Evolutionary conservation across 2,888 invertebrate species (phyloP).

Genomic region (Diplolepis rosae): DNA sequence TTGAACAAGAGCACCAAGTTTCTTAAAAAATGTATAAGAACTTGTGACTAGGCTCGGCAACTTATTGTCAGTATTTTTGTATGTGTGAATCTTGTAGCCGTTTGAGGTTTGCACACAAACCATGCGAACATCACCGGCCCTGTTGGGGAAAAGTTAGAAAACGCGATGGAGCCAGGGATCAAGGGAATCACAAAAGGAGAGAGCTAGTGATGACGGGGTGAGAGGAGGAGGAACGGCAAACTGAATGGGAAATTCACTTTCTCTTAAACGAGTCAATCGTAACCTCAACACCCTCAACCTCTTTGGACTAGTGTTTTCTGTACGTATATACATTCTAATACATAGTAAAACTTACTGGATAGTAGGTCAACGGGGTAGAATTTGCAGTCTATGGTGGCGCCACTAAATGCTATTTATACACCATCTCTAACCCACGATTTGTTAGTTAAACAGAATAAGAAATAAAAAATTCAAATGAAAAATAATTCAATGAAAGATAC

Average conservation of each 20-base stretch:
- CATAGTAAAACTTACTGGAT: background rate
- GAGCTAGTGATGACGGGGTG: slow-evolving; percentile 1
- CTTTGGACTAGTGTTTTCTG: slow-evolving; percentile 24
- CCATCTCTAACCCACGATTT: background rate
- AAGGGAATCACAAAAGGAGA: slow-evolving; percentile 10
- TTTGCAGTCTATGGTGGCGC: background rate
- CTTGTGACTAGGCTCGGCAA: too few relatives aligned
- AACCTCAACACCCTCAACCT: slow-evolving; percentile 47
- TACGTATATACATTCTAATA: background rate
- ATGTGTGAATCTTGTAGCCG: too few relatives aligned
- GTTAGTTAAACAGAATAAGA: background rate
- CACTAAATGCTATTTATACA: slow-evolving; percentile 10
- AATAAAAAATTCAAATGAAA: slow-evolving; percentile 17
- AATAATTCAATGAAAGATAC: slow-evolving; percentile 21
- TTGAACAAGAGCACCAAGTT: slow-evolving; percentile 13
- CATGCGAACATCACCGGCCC: background rate
- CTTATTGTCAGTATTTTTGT: too few relatives aligned
- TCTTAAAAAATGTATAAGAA: too few relatives aligned
- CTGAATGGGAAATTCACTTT: slow-evolving; percentile 27
- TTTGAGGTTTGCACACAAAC: too few relatives aligned
- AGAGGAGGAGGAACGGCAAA: background rate
- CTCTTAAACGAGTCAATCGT: slow-evolving; percentile 32
- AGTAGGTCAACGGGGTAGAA: slow-evolving; percentile 18
- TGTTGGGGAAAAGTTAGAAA: background rate
- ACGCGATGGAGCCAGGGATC: background rate